phyloP scores from a whole-genome alignment of 2,888 invertebrate species.

The Drosophila rellima region DNA sequence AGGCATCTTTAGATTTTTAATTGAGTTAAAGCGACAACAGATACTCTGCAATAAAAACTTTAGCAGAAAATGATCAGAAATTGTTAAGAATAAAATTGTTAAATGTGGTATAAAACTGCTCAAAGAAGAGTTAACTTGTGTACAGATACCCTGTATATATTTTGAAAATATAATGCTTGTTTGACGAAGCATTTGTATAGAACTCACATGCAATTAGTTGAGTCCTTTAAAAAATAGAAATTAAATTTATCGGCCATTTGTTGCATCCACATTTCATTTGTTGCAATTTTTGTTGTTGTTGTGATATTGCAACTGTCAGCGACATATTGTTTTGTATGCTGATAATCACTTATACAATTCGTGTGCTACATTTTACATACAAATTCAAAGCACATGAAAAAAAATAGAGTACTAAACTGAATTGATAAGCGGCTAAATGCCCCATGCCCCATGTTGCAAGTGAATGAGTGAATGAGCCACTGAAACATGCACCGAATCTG shows the following conservation, averaged over 20 bases:
- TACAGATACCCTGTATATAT: neutral
- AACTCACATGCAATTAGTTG: neutral
- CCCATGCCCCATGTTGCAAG: slow-evolving; percentile 31
- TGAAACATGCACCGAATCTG: slow-evolving; percentile 60
- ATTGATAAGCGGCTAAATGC: slow-evolving; percentile 57
- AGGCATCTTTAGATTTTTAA: no score
- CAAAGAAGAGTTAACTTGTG: neutral
- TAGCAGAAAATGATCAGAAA: no score
- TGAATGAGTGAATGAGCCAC: slow-evolving; percentile 70
- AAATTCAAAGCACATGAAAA: slow-evolving; percentile 11
- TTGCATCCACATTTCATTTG: neutral
- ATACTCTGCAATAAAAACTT: neutral
- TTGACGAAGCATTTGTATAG: neutral
- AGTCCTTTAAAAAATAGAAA: no score
- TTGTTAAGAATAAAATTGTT: no score
- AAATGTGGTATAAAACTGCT: no score
- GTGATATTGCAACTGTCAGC: neutral
- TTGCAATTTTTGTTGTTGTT: neutral
- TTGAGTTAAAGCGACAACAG: neutral
- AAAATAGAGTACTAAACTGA: slow-evolving; percentile 14
- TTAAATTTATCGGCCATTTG: slow-evolving; percentile 10
- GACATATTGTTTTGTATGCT: neutral
- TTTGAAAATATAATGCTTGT: neutral
- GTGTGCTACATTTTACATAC: slow-evolving; percentile 23
- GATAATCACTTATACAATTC: slow-evolving; percentile 26